Evolutionary conservation across 2,888 invertebrate species (phyloP).

Genomic region (Euplexia lucipara): DNA sequence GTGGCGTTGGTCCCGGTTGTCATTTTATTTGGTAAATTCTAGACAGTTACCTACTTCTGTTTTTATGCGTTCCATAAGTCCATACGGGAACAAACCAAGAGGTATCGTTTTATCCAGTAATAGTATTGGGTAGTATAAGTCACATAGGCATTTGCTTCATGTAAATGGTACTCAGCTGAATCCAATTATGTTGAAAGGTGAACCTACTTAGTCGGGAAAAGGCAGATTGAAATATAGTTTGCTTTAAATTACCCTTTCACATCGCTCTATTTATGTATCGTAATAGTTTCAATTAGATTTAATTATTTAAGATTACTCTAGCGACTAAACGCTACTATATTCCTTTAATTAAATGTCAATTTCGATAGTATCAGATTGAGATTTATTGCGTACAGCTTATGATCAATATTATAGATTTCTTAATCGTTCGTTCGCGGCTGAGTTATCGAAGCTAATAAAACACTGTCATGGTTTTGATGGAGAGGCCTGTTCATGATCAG

Average conservation of each 20-base stretch:
- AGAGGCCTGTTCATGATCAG: conserved; percentile 25
- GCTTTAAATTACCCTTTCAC: conserved; percentile 1
- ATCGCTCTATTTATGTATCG: background rate
- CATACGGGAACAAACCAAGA: too few species aligned
- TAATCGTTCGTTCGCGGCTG: conserved; percentile 14
- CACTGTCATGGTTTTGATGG: conserved; percentile 47
- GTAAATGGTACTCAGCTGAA: too few species aligned
- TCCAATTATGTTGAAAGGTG: too few species aligned
- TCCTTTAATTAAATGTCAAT: conserved; percentile 44
- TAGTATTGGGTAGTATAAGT: too few species aligned
- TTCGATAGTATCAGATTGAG: conserved; percentile 37
- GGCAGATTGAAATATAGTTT: background rate
- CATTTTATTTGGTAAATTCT: too few species aligned
- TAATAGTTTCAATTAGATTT: conserved; percentile 24
- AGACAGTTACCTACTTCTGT: too few species aligned
- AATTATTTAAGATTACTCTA: conserved; percentile 31
- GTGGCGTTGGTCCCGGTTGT: too few species aligned
- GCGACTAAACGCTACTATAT: conserved; percentile 13
- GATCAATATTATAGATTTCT: conserved; percentile 48
- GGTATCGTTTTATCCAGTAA: too few species aligned
- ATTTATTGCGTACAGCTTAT: conserved; percentile 27
- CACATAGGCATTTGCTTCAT: too few species aligned
- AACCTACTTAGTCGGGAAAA: too few species aligned
- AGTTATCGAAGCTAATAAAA: conserved; percentile 30
- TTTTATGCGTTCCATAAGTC: too few species aligned